Evolutionary conservation across 92 coral and sea anemone genomes (phyloP), one percentile per base, ranked within the genome.

Genomic region (Phymanthus crucifer): DNA sequence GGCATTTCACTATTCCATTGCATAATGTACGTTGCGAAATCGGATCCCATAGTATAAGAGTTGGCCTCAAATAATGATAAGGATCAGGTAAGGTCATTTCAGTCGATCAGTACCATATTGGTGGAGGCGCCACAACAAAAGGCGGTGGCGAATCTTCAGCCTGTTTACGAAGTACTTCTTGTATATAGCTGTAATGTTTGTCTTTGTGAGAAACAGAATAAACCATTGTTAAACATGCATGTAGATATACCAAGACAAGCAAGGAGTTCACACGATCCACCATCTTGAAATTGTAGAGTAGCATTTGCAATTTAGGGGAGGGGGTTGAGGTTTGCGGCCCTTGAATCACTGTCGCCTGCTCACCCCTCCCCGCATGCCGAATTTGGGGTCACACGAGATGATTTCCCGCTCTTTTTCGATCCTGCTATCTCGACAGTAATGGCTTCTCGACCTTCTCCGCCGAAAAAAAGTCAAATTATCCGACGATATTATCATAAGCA

Each of bases 21-120:
- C 45, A 50, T 35, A 54, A n/a, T 37, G 80, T 83, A 21, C 38
- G 76, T 48, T 87, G 91, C 36, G 77, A 71, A 72, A 87, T 52
- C 24, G 91, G 87, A 78, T 87, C 91, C 85, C 85, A 83, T 24
- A 87, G 70, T 40, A 87, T 70, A 58, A 87, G 52, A 12, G 61
- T 77, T 71, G 87, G 91, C n/a, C 61, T 52, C 19, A 52, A 17
- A 52, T 52, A 52, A 52, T 52, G 61, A 52, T 52, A 52, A 10
- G 61, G 61, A n/a, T 52, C 48, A 69, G 78, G 79, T 83, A 58
- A 10, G 11, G 3, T 3, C 2, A 17, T 17, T 52, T 18, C 13
- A 57, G 79, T 74, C 70, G 86, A 58, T 77, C 77, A 64, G 71
- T 76, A 80, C 76, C 75, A 80, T 66, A 81, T 40, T 32, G 86